Percentiles rank a stretch among this genome's conserved stretches.
Evolutionary conservation across 2,888 invertebrate species (phyloP).

Genomic region (Tolmerus cingulatus): DNA sequence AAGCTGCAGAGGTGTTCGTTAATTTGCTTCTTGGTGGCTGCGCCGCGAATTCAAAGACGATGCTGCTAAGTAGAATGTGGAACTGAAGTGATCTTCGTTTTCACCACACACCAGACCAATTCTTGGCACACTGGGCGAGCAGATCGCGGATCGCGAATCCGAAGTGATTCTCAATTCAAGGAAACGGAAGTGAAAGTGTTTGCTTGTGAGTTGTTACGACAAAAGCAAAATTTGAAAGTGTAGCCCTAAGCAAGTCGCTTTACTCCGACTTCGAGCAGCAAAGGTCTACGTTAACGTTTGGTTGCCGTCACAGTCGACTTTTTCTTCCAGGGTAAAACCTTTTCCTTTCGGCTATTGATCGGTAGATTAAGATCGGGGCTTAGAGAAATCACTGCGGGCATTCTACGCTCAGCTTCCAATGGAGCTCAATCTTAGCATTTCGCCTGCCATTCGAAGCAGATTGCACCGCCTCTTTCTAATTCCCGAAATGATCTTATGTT

Average conservation of each 20-base stretch:
- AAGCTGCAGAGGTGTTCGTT: background rate
- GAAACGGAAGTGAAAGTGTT: conserved; percentile 28
- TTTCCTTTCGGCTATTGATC: background rate
- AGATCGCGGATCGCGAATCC: background rate
- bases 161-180: background rate
- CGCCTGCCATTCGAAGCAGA: background rate
- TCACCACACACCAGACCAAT: background rate
- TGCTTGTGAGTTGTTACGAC: background rate
- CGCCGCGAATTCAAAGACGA: background rate
- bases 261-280: background rate
- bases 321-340: background rate
- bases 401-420: background rate
- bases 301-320: background rate
- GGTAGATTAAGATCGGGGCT: background rate
- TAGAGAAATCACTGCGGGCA: background rate
- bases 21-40: background rate
- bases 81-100: background rate
- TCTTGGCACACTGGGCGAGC: background rate
- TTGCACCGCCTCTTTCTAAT: background rate
- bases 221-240: background rate
- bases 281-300: background rate
- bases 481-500: background rate
- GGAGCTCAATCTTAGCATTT: background rate
- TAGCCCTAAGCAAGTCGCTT: background rate
- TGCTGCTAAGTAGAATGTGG: background rate